Evolutionary conservation across 2,113 vertebrate species (phyloP).

Genomic region (Festucalex cinctus): DNA sequence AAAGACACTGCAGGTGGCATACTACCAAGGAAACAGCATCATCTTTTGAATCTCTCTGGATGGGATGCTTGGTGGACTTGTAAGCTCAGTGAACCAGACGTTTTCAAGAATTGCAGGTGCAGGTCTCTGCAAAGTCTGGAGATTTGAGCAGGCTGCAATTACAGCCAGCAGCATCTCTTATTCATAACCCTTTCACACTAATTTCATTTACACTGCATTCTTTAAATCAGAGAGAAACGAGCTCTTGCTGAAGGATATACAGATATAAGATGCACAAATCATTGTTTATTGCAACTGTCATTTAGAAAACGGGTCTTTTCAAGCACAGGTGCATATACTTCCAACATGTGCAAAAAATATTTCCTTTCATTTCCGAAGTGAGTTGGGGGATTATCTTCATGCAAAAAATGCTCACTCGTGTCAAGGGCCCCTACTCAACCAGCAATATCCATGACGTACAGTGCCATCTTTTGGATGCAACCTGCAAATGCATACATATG

Average conservation of each 20-base stretch:
- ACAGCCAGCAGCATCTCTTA: slow-evolving; percentile 46
- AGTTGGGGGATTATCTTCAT: slow-evolving; percentile 17
- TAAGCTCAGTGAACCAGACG: slow-evolving; percentile 36
- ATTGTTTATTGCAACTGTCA: slow-evolving; percentile 29
- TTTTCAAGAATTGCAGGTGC: slow-evolving; percentile 53
- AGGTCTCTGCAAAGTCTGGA: slow-evolving; percentile 31
- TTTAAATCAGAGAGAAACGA: slow-evolving; percentile 21
- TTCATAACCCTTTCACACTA: slow-evolving; percentile 32
- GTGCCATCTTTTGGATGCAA: slow-evolving; percentile 56
- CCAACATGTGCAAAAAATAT: slow-evolving; percentile 25
- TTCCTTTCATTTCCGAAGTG: slow-evolving; percentile 26
- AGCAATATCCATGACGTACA: slow-evolving; percentile 23
- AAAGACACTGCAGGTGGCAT: slow-evolving; percentile 54
- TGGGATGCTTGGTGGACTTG: slow-evolving; percentile 47
- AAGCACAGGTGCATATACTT: slow-evolving; percentile 40
- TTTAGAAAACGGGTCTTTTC: slow-evolving; percentile 36
- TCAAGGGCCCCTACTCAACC: not conserved
- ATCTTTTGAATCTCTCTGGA: slow-evolving; percentile 49
- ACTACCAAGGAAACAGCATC: slow-evolving; percentile 46
- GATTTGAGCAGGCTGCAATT: slow-evolving; percentile 43
- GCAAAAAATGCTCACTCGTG: slow-evolving; percentile 9
- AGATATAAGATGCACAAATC: slow-evolving; percentile 8
- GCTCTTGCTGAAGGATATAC: not conserved
- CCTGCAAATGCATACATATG: slow-evolving; percentile 28
- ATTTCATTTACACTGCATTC: slow-evolving; percentile 17